A percentile compares a stretch with the other conserved stretches of the same genome.
Conservation (phyloP, 2,888 invertebrate species). For the Hydrotaea diabolus region DNA sequence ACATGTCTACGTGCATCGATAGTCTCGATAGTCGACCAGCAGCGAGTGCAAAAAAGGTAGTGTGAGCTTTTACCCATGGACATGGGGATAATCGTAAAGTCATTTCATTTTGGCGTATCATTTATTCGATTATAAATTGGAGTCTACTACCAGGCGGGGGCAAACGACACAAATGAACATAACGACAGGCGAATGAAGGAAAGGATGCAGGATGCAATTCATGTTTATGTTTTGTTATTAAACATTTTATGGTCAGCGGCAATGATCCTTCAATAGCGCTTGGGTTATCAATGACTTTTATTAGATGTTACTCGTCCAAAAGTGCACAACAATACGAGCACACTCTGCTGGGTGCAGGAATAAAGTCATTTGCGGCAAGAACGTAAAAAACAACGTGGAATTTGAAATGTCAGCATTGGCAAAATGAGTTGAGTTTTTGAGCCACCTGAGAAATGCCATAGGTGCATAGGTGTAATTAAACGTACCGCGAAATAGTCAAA, state of each 20-base stretch:
- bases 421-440: neutral
- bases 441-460: too few relatives aligned
- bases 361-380: neutral
- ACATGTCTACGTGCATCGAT: constrained; percentile 8
- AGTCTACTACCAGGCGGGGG: neutral
- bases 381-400: neutral
- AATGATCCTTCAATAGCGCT: constrained; percentile 17
- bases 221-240: constrained; percentile 43
- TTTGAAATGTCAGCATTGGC: neutral
- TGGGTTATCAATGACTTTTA: constrained; percentile 46
- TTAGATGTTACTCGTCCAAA: constrained; percentile 2
- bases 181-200: neutral
- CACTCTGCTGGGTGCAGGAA: neutral
- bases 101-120: constrained; percentile 50
- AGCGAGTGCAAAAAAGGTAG: neutral
- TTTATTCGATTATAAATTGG: constrained; percentile 56
- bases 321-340: neutral
- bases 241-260: constrained; percentile 31
- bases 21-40: neutral
- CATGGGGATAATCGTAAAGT: constrained; percentile 35
- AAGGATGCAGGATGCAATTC: constrained; percentile 39
- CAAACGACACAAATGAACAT: too few relatives aligned
- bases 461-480: too few relatives aligned
- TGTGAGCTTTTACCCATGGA: constrained; percentile 11
- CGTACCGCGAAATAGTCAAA: too few relatives aligned